These are phyloP conservation scores for Folsomia candida DNA, from an alignment of 2,888 invertebrate species.

Conservation along the genomic window DNA sequence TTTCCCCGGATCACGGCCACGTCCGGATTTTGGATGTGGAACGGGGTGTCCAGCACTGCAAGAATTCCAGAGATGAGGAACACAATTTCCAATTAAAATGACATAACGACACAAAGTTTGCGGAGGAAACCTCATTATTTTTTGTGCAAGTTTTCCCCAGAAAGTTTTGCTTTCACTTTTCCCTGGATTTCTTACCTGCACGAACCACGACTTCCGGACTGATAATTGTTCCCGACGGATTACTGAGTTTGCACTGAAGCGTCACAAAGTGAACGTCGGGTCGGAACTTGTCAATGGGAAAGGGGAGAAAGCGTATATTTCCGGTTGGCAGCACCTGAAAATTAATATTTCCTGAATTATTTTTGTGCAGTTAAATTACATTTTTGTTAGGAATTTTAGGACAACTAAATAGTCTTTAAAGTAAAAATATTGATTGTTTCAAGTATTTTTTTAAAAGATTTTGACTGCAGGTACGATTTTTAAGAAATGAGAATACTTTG, in stretches of 20 bases:
- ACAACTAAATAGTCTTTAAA: no score
- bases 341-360: not conserved
- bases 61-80: no score
- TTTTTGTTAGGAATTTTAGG: no score
- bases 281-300: constrained; percentile 72
- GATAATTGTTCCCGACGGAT: constrained; percentile 72
- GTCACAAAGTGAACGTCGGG: constrained; percentile 80
- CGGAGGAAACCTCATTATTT: not conserved
- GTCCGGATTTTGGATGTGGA: constrained; percentile 85
- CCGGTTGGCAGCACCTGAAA: constrained; percentile 72
- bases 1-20: constrained; percentile 89
- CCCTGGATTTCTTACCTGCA: constrained; percentile 75
- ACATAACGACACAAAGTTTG: constrained; percentile 16
- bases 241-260: constrained; percentile 71
- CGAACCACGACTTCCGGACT: constrained; percentile 83
- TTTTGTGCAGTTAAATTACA: no score
- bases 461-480: no score
- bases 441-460: no score
- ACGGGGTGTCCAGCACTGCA: constrained; percentile 78
- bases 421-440: no score
- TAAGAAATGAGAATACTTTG: no score
- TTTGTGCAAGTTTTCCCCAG: no score
- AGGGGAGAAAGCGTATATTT: constrained; percentile 80
- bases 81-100: no score
- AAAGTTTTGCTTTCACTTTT: no score